Conservation (phyloP, 2,797 vertebrate genomes). For the Chaetophractus vellerosus region DNA sequence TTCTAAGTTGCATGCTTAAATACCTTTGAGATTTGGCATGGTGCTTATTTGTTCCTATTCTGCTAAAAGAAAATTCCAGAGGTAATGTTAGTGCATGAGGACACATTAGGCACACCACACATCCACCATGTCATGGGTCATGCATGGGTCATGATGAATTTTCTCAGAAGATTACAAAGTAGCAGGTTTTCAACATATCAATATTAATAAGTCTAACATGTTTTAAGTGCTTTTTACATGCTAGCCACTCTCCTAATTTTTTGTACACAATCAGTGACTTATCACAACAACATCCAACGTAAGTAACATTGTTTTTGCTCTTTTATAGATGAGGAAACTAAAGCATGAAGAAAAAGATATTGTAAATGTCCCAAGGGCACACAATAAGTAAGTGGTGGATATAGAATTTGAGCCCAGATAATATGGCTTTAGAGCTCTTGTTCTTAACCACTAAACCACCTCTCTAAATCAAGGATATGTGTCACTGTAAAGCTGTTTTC, state of each 20-base stretch:
- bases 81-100: not conserved
- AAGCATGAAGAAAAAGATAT: not conserved
- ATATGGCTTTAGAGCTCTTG: not conserved
- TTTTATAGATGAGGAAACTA: slow-evolving; percentile 63
- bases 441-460: slow-evolving; percentile 12
- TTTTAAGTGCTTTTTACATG: not conserved
- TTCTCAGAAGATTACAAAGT: slow-evolving; percentile 24
- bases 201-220: not conserved
- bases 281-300: not conserved
- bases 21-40: not conserved
- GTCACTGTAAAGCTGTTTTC: slow-evolving; percentile 33
- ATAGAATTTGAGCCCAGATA: not conserved
- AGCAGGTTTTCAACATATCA: not conserved
- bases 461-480: slow-evolving; percentile 57
- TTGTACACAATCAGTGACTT: not conserved
- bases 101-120: not conserved
- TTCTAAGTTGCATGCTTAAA: not conserved
- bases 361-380: not conserved
- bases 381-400: not conserved
- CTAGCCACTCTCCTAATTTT: not conserved
- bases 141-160: not conserved
- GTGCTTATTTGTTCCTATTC: slow-evolving; percentile 14
- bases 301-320: not conserved
- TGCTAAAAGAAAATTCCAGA: slow-evolving; percentile 54
- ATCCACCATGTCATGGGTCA: not conserved